Evolutionary conservation across 2,888 invertebrate species (phyloP), one percentile per base, ranked within the genome.

Genomic region (Octodonta nipae): DNA sequence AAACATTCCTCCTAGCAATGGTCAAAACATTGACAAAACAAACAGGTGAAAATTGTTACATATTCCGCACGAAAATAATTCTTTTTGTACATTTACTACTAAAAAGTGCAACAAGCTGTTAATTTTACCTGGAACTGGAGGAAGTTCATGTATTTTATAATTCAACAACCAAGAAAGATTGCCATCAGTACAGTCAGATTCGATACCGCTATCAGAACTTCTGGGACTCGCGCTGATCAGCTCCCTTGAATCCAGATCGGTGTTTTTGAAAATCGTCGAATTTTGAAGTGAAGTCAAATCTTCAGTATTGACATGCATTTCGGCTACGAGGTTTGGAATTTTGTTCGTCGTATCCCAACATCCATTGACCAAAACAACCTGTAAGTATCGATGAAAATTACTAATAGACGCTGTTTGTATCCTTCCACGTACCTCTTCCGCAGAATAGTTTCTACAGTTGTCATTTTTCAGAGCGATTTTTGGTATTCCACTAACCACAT

Each of bases 111-210:
- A n/a, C n/a, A n/a, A n/a, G n/a, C n/a, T n/a, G n/a, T n/a, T n/a
- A n/a, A n/a, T n/a, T 11, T 67, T 64, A 47, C 72, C 73, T 42
- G 67, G 63, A 32, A 66, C 64, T 34, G 66, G 69, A 38, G 71
- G 70, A 36, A 86, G 68, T 45, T 83, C 79, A 45, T 85, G 84
- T 48, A 86, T 68, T 53, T 82, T 77, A 54, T 85, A 87, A 60
- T 85, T 84, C 16, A 86, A 63, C 15, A 87, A 65, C 86, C 86
- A 87, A 10, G 84, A 81, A 1, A 87, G 68, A 58, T 83, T 86
- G 2, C 73, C 75, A 40, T 69, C 62, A 20, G 58, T 46, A 37
- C 56, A 60, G 38, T 62, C 61, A 4, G 55, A 55, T 40, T 61
- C 62, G 30, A 58, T 55, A 32, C 60, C 60, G 41, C 60, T 60